Conservation (phyloP, 2,797 vertebrate genomes). For the Threskiornis aethiopicus region DNA sequence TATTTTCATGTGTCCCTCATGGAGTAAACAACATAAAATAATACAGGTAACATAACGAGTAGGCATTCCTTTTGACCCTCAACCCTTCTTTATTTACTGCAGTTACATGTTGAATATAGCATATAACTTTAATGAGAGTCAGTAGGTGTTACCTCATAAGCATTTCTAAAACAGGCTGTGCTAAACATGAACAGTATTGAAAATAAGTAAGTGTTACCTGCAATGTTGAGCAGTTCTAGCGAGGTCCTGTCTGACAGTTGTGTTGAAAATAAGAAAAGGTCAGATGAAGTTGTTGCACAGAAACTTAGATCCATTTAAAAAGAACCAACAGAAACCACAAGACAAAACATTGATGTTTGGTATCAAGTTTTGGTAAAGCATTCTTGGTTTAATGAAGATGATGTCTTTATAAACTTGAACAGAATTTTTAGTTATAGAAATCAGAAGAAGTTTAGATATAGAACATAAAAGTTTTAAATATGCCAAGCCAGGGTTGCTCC, state of each 20-base stretch:
- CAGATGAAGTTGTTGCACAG: background rate
- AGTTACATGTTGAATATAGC: background rate
- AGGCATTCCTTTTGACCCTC: background rate
- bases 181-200: background rate
- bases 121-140: background rate
- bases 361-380: background rate
- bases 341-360: too few species aligned
- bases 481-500: background rate
- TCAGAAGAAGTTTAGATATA: background rate
- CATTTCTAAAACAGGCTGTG: background rate
- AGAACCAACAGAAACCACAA: background rate
- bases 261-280: background rate
- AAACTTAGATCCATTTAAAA: background rate
- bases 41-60: background rate
- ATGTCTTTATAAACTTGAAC: background rate
- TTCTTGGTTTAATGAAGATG: background rate
- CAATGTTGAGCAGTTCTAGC: background rate
- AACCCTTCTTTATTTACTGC: background rate
- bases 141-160: background rate
- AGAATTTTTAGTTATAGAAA: background rate
- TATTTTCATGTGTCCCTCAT: accelerated
- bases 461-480: background rate
- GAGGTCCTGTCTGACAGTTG: background rate
- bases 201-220: background rate
- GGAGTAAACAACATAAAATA: background rate